Percentiles rank a stretch among this genome's conserved stretches.
phyloP scores from a whole-genome alignment of 2,113 vertebrate species.

The Machaerirhynchus nigripectus region DNA sequence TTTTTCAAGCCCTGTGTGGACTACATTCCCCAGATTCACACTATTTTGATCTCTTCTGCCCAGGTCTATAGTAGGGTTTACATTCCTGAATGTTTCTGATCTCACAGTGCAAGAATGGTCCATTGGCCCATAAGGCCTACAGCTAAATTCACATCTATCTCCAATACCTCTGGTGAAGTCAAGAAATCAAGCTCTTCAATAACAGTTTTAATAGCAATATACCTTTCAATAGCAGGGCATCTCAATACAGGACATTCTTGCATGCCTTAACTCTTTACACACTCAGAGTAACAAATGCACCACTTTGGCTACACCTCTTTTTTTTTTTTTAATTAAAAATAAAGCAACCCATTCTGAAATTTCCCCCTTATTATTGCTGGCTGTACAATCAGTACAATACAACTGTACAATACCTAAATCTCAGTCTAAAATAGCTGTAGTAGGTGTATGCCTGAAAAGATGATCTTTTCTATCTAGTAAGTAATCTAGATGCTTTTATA shows the following conservation, averaged over 20 bases:
- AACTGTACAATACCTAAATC: background rate
- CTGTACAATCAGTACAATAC: background rate
- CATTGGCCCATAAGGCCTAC: background rate
- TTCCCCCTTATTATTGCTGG: background rate
- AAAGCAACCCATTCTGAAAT: background rate
- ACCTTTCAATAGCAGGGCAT: background rate
- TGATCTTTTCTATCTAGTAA: background rate
- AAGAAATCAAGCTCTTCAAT: background rate
- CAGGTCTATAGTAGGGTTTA: background rate
- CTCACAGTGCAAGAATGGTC: background rate
- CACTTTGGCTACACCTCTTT: background rate
- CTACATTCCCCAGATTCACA: background rate
- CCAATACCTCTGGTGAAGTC: background rate
- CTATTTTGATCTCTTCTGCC: background rate
- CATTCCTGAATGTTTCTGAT: background rate
- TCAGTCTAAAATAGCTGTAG: background rate
- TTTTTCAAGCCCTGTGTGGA: background rate
- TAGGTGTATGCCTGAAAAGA: background rate
- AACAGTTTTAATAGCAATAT: background rate
- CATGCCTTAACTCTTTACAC: background rate
- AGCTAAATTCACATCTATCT: background rate
- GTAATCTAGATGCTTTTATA: background rate
- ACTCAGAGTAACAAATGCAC: background rate
- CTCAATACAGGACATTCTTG: background rate
- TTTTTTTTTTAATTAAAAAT: background rate